These are phyloP conservation scores for Harpalus rubripes DNA, from an alignment of 2,888 invertebrate genomes.

Conservation along the genomic window DNA sequence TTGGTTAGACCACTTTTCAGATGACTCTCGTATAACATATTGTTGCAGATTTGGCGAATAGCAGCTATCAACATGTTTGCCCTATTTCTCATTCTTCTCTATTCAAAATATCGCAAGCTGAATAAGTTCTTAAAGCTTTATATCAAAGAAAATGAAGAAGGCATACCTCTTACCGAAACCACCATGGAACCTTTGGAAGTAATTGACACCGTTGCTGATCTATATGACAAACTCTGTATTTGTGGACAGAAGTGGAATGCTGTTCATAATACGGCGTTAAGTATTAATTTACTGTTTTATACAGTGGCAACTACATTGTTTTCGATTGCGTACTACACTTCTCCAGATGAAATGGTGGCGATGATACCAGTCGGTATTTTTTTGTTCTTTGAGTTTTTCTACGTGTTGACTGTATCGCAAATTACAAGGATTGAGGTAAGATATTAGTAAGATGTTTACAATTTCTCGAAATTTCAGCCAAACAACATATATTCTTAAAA, in stretches of 20 bases:
- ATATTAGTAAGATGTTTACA: background rate
- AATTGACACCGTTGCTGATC: background rate
- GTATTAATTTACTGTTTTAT: conserved; percentile 32
- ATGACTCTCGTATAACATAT: too few species aligned
- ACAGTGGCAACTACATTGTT: background rate
- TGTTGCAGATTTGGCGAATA: conserved; percentile 17
- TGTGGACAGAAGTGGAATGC: conserved; percentile 26
- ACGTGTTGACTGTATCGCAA: conserved; percentile 30
- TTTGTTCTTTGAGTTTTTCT: conserved; percentile 31
- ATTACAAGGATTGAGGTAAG: conserved; percentile 34
- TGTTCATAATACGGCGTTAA: conserved; percentile 3
- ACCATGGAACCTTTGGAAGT: conserved; percentile 15
- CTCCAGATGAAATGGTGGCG: conserved; percentile 16
- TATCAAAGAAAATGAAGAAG: conserved; percentile 40
- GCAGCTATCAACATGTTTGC: conserved; percentile 23
- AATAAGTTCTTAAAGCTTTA: conserved; percentile 36
- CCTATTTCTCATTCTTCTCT: background rate
- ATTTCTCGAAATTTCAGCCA: too few species aligned
- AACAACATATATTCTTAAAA: too few species aligned
- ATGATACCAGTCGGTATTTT: conserved; percentile 19
- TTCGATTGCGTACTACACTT: conserved; percentile 23
- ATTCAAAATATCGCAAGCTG: conserved; percentile 19
- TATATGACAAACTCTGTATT: conserved; percentile 20
- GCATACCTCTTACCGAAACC: conserved; percentile 14
- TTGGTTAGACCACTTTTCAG: too few species aligned